A percentile compares a stretch with the other conserved stretches of the same genome.
Evolutionary conservation across 2,888 invertebrate species (phyloP).

Genomic region (Psylliodes chrysocephalus): DNA sequence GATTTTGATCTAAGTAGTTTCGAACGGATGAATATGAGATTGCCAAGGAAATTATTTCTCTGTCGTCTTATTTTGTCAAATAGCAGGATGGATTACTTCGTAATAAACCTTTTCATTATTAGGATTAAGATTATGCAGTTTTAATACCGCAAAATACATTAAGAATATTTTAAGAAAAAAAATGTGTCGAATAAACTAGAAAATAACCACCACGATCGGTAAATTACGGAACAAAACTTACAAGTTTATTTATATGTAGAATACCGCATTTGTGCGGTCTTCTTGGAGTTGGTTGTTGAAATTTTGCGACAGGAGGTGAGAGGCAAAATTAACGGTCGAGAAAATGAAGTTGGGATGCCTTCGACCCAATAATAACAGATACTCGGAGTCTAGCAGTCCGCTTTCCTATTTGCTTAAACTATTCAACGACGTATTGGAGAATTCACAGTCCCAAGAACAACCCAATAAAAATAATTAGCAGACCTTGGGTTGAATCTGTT

Average conservation of each 20-base stretch:
- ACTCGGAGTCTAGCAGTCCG: conserved; percentile 56
- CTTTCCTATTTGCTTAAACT: conserved; percentile 40
- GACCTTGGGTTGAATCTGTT: background rate
- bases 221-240: too few species aligned
- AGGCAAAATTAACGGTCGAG: conserved; percentile 68
- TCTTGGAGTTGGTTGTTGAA: conserved; percentile 43
- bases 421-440: background rate
- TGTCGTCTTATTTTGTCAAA: too few species aligned
- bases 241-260: too few species aligned
- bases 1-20: background rate
- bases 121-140: too few species aligned
- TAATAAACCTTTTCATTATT: too few species aligned
- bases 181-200: too few species aligned
- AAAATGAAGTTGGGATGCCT: conserved; percentile 68
- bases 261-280: conserved; percentile 9
- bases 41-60: too few species aligned
- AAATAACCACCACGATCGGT: too few species aligned
- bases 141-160: too few species aligned
- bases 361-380: conserved; percentile 66
- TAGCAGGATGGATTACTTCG: too few species aligned
- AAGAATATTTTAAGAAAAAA: too few species aligned
- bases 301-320: conserved; percentile 56
- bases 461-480: conserved; percentile 4
- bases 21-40: too few species aligned
- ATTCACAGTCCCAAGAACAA: background rate